Conservation (phyloP, 2,797 vertebrate species). For the Labeo calbasu region DNA sequence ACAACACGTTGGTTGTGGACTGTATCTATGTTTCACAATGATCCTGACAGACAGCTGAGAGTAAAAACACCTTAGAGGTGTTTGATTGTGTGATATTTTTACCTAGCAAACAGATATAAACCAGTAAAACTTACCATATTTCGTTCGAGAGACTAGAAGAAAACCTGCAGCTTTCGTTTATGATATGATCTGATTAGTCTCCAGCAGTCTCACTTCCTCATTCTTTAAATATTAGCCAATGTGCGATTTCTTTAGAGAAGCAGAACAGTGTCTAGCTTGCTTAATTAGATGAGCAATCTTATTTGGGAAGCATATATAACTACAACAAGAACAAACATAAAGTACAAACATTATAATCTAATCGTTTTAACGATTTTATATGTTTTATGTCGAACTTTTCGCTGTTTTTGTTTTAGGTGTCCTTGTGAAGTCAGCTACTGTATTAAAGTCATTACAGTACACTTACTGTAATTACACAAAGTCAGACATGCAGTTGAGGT, state of each 20-base stretch:
- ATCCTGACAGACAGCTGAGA: neutral
- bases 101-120: neutral
- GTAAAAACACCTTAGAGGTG: neutral
- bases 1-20: neutral
- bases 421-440: neutral
- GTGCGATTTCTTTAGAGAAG: constrained; percentile 12
- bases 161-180: constrained; percentile 2
- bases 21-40: neutral
- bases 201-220: constrained; percentile 29
- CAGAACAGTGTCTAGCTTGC: constrained; percentile 1
- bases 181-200: constrained; percentile 9
- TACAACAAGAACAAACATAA: neutral
- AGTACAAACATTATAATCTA: neutral
- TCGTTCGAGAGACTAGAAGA: neutral
- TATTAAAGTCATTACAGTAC: neutral
- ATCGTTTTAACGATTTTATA: neutral
- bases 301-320: neutral
- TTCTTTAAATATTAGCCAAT: constrained; percentile 7
- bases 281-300: neutral
- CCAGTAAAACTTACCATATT: constrained; percentile 32
- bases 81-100: neutral
- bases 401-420: neutral
- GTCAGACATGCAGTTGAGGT: neutral
- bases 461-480: neutral
- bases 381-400: too few species aligned